Conservation (phyloP, 1,140 invertebrate genomes). For the Eurosta solidaginis region DNA sequence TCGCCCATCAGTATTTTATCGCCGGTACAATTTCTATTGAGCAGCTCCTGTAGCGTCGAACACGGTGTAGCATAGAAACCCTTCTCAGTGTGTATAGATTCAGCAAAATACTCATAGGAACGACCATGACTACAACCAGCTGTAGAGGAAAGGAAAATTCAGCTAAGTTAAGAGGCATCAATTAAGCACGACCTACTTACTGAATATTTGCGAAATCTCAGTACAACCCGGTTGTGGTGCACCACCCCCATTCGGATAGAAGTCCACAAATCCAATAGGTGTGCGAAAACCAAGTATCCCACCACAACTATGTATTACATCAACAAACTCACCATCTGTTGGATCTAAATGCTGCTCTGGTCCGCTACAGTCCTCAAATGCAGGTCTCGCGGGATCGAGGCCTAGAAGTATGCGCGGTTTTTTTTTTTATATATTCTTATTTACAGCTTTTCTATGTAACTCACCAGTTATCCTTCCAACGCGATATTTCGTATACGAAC, state of each 20-base stretch:
- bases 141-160: slow-evolving; percentile 49
- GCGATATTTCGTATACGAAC: slow-evolving; percentile 63
- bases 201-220: slow-evolving; percentile 62
- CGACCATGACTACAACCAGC: slow-evolving; percentile 78
- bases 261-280: slow-evolving; percentile 75
- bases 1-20: slow-evolving; percentile 67
- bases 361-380: slow-evolving; percentile 67
- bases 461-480: slow-evolving; percentile 69
- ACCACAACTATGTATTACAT: slow-evolving; percentile 76
- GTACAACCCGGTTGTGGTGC: slow-evolving; percentile 76
- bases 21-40: slow-evolving; percentile 63
- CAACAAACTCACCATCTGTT: slow-evolving; percentile 75
- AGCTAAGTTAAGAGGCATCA: background rate
- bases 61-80: slow-evolving; percentile 67
- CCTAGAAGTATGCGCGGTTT: slow-evolving; percentile 48
- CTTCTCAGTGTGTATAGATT: slow-evolving; percentile 67
- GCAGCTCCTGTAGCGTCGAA: slow-evolving; percentile 65
- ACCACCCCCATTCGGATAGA: slow-evolving; percentile 80
- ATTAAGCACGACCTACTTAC: slow-evolving; percentile 48
- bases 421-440: background rate
- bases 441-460: background rate
- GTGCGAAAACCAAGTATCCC: slow-evolving; percentile 67
- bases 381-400: slow-evolving; percentile 77
- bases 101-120: slow-evolving; percentile 70
- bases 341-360: slow-evolving; percentile 65